phyloP scores from a whole-genome alignment of 2,888 invertebrate species.

The Athalia cordata region DNA sequence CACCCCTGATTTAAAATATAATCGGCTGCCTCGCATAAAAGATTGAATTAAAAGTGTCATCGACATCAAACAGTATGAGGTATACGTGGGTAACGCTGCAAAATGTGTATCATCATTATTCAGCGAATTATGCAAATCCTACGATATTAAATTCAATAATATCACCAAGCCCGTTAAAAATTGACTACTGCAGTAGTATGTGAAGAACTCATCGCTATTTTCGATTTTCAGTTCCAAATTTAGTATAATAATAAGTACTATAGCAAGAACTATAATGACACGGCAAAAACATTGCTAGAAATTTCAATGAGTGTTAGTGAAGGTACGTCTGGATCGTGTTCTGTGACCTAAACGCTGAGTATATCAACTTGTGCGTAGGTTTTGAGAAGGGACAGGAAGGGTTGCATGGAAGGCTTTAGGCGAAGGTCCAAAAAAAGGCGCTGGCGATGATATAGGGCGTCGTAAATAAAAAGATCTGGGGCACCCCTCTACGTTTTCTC shows the following conservation, averaged over 20 bases:
- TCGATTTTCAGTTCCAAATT: no score
- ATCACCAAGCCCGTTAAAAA: neutral
- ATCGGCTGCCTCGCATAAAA: neutral
- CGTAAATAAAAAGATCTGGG: constrained; percentile 42
- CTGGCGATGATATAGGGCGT: constrained; percentile 40
- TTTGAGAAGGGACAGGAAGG: constrained; percentile 20
- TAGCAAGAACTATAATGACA: no score
- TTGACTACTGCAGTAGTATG: neutral
- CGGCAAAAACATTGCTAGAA: neutral
- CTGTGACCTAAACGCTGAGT: constrained; percentile 18
- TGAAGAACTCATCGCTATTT: no score
- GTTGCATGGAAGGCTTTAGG: constrained; percentile 30
- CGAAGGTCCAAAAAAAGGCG: constrained; percentile 17
- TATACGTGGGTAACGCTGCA: constrained; percentile 43
- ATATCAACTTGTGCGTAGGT: constrained; percentile 11
- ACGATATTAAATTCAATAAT: constrained; percentile 6
- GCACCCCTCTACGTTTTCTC: constrained; percentile 9
- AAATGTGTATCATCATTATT: constrained; percentile 45
- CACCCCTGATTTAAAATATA: constrained; percentile 10
- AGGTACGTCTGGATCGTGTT: neutral
- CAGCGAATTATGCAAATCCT: constrained; percentile 52
- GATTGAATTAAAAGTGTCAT: constrained; percentile 48
- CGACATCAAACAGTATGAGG: constrained; percentile 29
- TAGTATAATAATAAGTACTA: no score
- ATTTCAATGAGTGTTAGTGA: constrained; percentile 20